Evolutionary conservation across 2,797 vertebrate species (phyloP).

Genomic region (Cyprinella venusta): DNA sequence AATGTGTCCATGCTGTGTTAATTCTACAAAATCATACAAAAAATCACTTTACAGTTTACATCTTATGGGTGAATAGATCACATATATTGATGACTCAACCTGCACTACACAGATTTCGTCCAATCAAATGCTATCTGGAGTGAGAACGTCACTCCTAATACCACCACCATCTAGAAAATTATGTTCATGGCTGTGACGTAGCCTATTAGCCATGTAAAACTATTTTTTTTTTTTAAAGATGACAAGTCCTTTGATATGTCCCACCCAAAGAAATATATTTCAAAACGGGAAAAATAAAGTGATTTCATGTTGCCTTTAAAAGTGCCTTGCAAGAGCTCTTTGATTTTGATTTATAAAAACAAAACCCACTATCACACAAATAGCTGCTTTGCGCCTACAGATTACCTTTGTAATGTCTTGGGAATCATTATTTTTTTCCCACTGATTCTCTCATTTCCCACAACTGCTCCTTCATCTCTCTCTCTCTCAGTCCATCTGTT

Average conservation of each 20-base stretch:
- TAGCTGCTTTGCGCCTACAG: constrained; percentile 38
- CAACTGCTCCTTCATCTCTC: constrained; percentile 56
- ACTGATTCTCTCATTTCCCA: constrained; percentile 51
- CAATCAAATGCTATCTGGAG: not conserved
- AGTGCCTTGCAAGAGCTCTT: not conserved
- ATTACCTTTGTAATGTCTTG: constrained; percentile 50
- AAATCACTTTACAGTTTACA: not conserved
- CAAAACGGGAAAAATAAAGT: not conserved
- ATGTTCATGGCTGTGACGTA: not conserved
- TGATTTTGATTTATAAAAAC: constrained; percentile 17
- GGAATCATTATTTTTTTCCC: constrained; percentile 19
- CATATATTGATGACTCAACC: too few relatives aligned
- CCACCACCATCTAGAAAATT: not conserved
- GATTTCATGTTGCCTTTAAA: not conserved
- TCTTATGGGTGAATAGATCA: too few relatives aligned
- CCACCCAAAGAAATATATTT: not conserved
- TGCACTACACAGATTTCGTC: not conserved
- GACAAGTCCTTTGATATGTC: not conserved
- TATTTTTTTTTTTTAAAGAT: not conserved
- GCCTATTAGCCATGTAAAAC: not conserved
- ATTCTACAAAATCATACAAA: not conserved
- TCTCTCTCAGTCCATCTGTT: not conserved
- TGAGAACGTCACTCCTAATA: not conserved
- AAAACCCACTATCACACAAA: not conserved
- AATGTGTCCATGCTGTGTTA: not conserved